A percentile compares a stretch with the other conserved stretches of the same genome.
Evolutionary conservation across 2,888 invertebrate genomes (phyloP).

Genomic region (Lithophane semibrunnea): DNA sequence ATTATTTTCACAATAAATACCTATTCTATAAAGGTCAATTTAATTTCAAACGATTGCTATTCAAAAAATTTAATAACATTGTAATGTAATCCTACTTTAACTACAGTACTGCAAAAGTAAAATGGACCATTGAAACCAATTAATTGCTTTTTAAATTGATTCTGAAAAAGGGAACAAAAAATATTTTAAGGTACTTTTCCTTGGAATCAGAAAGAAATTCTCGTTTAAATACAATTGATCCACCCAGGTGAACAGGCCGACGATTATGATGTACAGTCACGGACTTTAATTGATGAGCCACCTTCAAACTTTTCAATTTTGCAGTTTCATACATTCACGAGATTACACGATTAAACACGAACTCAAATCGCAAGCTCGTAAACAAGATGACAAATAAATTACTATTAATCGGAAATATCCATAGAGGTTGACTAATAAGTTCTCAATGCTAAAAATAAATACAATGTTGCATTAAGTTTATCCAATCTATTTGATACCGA

Average conservation of each 20-base stretch:
- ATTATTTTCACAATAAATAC: not conserved
- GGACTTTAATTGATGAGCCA: too few relatives aligned
- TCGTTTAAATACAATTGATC: constrained; percentile 16
- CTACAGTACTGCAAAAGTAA: constrained; percentile 8
- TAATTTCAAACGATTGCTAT: not conserved
- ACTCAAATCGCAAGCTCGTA: too few relatives aligned
- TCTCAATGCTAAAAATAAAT: too few relatives aligned
- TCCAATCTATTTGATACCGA: too few relatives aligned
- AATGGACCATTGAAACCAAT: constrained; percentile 15
- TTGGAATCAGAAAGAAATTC: constrained; percentile 33
- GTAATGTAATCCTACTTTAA: constrained; percentile 17
- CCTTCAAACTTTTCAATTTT: too few relatives aligned
- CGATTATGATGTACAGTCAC: not conserved
- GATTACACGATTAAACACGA: too few relatives aligned
- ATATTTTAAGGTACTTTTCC: constrained; percentile 6
- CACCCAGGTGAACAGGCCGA: not conserved
- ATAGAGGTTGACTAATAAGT: too few relatives aligned
- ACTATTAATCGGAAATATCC: too few relatives aligned
- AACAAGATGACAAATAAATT: too few relatives aligned
- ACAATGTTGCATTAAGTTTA: too few relatives aligned
- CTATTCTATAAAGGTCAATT: not conserved
- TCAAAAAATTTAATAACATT: constrained; percentile 11
- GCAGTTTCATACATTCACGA: too few relatives aligned
- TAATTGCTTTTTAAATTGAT: constrained; percentile 50
- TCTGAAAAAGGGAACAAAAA: constrained; percentile 12